Base-by-base conservation (phyloP, 2,888 invertebrate species). In the Muscina levida region DNA sequence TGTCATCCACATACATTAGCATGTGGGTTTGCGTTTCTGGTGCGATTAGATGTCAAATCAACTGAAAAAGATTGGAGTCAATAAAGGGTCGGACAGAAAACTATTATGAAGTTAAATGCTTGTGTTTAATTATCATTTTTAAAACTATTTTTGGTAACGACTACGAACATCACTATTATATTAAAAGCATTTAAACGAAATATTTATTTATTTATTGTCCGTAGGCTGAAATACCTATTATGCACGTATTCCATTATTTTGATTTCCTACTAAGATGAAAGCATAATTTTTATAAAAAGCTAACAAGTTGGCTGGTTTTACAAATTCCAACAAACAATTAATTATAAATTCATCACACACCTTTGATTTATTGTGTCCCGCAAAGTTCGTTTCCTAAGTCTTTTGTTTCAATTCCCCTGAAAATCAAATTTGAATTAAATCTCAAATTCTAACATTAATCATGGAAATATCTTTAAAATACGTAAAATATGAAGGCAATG, bases 371-470 rank as follows among this genome's bases (percentile, higher is more conserved):
- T 37, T 22, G 19, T 51, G 11, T 53, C 15, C 10, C 51, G 8
- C 1, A 17, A 53, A 51, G 11, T 75, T 68, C 6, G 26, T 53
- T 51, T 31, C 62, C 31, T 53, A 62, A 13, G 19, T 53, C 17
- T 68, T 56, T 46, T 22, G 24, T 37, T 42, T 39, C 19, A n/a
- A 51, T 42, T 71, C 59, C 65, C 46, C 26, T 39, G 15, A 57
- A 70, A 31, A 46, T n/a, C 31, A 46, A 24, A 62, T 42, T 22
- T 31, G 15, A 8, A 53, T 5, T 22, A 67, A 56, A 19, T 51
- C 13, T 15, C 22, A 24, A 24, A 72, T 22, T 10, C 22, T 65
- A 10, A 19, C 0, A 5, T 31, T 31, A 31, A 31, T 31, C 31
- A 31, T 31, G 4, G 31, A 31, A 31, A 31, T 5, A 31, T 31